phyloP scores from a whole-genome alignment of 2,113 vertebrate species.

The Hippocampus comes region DNA sequence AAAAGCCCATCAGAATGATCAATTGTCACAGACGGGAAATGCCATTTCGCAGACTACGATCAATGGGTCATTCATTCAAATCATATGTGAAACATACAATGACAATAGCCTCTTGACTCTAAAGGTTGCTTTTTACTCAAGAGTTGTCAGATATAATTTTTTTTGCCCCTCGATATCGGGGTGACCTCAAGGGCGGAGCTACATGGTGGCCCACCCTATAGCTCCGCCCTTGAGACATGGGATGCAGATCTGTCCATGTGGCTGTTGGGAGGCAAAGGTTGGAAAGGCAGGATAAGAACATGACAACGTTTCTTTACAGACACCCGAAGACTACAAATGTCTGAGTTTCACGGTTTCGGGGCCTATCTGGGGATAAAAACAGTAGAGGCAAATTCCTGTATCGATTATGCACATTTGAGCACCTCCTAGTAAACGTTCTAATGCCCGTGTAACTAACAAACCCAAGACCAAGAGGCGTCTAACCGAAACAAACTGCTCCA shows the following conservation, averaged over 20 bases:
- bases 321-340: not conserved
- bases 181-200: too few relatives aligned
- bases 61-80: too few relatives aligned
- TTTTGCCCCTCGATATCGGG: too few relatives aligned
- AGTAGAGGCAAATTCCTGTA: not conserved
- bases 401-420: not conserved
- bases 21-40: too few relatives aligned
- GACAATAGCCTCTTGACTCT: too few relatives aligned
- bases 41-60: too few relatives aligned
- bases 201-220: too few relatives aligned
- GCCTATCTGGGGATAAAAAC: not conserved
- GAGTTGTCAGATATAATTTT: too few relatives aligned
- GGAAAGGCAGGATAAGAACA: slow-evolving; percentile 5
- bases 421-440: not conserved
- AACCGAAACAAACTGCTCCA: slow-evolving; percentile 3
- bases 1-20: too few relatives aligned
- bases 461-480: not conserved
- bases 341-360: not conserved
- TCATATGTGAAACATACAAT: too few relatives aligned
- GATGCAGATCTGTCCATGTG: not conserved
- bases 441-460: not conserved
- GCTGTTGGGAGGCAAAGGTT: slow-evolving; percentile 31
- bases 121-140: too few relatives aligned
- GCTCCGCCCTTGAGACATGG: too few relatives aligned
- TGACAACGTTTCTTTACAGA: not conserved